Evolutionary conservation across 2,797 vertebrate species (phyloP).

Genomic region (Rousettus madagascariensis): DNA sequence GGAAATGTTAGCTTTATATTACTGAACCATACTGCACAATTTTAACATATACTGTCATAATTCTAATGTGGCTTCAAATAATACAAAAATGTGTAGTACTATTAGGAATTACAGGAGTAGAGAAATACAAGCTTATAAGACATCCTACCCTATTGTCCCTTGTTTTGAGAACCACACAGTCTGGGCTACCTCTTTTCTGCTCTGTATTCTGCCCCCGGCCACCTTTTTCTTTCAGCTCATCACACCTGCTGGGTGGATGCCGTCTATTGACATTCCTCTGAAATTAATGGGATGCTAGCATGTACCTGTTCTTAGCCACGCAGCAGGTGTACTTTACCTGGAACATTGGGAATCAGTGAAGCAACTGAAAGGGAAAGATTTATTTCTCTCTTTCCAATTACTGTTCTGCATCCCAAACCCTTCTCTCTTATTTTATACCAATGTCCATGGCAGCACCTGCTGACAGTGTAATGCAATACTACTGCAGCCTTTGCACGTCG

Average conservation of each 20-base stretch:
- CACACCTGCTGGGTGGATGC: slow-evolving; percentile 6
- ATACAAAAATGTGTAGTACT: background rate
- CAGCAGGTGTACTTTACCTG: slow-evolving; percentile 66
- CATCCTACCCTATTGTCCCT: background rate
- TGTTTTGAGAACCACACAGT: background rate
- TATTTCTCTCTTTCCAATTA: slow-evolving; percentile 8
- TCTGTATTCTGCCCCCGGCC: background rate
- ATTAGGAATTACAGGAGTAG: background rate
- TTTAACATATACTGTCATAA: slow-evolving; percentile 34
- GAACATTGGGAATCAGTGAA: background rate
- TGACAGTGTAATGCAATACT: background rate
- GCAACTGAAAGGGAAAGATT: slow-evolving; percentile 48
- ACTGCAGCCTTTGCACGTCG: background rate
- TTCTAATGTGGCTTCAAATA: background rate
- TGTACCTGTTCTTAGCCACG: background rate
- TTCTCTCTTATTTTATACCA: slow-evolving; percentile 6
- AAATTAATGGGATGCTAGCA: slow-evolving; percentile 10
- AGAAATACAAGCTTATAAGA: background rate
- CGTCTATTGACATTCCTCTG: slow-evolving; percentile 10
- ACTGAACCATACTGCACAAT: background rate
- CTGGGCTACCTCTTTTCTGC: background rate
- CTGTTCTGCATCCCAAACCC: background rate
- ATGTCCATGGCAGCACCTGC: slow-evolving; percentile 27
- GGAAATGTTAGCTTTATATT: slow-evolving; percentile 42
- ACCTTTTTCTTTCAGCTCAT: background rate